These are phyloP conservation scores for Paramuricea clavata DNA, from an alignment of 92 coral and sea anemone species.

Conservation along the genomic window DNA sequence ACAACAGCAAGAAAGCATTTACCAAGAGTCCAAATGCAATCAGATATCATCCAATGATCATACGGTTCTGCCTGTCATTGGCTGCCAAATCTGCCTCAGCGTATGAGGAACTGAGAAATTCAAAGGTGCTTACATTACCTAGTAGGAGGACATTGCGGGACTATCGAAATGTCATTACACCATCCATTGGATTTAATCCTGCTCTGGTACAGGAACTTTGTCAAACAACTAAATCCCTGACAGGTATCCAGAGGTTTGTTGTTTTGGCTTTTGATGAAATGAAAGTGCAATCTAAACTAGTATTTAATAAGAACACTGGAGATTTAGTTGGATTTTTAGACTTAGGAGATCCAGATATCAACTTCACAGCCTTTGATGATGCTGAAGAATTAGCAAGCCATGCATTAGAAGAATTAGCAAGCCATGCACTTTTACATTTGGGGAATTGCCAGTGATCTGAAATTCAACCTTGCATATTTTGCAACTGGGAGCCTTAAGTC, in stretches of 20 bases:
- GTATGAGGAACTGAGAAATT: conserved; percentile 53
- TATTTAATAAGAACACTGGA: conserved; percentile 22
- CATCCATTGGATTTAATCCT: conserved; percentile 31
- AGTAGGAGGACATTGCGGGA: conserved; percentile 43
- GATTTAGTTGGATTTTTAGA: conserved; percentile 9
- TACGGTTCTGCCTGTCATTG: conserved; percentile 54
- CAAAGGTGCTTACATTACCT: conserved; percentile 26
- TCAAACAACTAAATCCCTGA: not conserved
- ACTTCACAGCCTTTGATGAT: conserved; percentile 2
- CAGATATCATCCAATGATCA: conserved; percentile 58
- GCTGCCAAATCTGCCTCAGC: conserved; percentile 64
- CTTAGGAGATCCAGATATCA: conserved; percentile 28
- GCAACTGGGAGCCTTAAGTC: conserved; percentile 3
- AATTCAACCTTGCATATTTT: conserved; percentile 14
- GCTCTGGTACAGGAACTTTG: conserved; percentile 43
- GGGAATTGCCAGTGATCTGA: conserved; percentile 1
- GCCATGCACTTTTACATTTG: not conserved
- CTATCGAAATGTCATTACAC: conserved; percentile 53
- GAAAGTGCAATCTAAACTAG: conserved; percentile 16
- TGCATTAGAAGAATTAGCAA: no score
- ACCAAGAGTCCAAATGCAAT: conserved; percentile 34
- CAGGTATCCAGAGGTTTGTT: not conserved
- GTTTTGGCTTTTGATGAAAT: conserved; percentile 24
- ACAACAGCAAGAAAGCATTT: conserved; percentile 52
- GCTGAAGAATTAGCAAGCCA: conserved; percentile 5